Percentiles rank a stretch among this genome's conserved stretches.
Evolutionary conservation across 2,797 vertebrate genomes (phyloP).

Genomic region (Lithobates sylvaticus): DNA sequence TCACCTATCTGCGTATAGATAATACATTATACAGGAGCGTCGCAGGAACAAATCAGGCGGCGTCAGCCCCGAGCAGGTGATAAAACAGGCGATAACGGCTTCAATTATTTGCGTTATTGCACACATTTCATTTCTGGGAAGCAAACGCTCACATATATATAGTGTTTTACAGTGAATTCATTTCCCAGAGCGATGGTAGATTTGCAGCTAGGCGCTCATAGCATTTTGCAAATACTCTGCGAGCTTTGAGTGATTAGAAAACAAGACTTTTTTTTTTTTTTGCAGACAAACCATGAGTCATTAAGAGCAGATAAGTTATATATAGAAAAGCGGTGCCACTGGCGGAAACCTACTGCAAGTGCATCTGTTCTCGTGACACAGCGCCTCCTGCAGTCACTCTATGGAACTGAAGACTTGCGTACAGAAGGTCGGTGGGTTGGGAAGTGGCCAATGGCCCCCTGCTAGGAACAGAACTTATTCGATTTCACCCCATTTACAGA

Average conservation of each 20-base stretch:
- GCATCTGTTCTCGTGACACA: too few relatives aligned
- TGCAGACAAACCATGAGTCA: too few relatives aligned
- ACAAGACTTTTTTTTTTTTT: too few relatives aligned
- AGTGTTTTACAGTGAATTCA: constrained; percentile 23
- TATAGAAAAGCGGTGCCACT: background rate
- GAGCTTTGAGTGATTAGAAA: too few relatives aligned
- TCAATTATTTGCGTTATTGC: constrained; percentile 53
- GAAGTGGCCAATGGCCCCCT: too few relatives aligned
- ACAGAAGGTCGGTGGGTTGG: too few relatives aligned
- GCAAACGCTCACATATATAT: constrained; percentile 16
- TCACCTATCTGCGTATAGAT: constrained; percentile 20
- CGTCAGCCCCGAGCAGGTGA: constrained; percentile 38
- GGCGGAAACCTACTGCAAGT: background rate
- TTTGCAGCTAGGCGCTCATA: background rate
- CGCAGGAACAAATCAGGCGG: constrained; percentile 9
- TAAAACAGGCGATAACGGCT: constrained; percentile 31
- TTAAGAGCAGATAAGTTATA: background rate
- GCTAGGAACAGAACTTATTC: too few relatives aligned
- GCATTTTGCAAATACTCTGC: background rate
- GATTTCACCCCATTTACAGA: too few relatives aligned
- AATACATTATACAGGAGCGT: constrained; percentile 21
- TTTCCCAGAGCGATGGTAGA: constrained; percentile 3
- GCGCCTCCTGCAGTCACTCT: too few relatives aligned
- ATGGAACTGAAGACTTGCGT: too few relatives aligned
- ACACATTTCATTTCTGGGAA: constrained; percentile 43